phyloP scores from a whole-genome alignment of 1,140 invertebrate genomes.

The Cyrtorhinus lividipennis region DNA sequence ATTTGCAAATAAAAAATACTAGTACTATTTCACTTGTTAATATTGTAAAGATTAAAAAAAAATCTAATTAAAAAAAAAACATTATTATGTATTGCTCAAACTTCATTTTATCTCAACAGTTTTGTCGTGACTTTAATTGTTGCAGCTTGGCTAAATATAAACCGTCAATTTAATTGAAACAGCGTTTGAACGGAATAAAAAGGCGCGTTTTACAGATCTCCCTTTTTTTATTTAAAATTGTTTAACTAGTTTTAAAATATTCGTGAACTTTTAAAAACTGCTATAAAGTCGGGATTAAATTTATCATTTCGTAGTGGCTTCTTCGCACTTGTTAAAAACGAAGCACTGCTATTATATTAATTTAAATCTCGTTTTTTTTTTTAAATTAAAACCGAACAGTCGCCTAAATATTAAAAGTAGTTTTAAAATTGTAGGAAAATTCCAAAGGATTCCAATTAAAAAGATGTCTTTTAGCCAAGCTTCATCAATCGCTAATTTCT shows the following conservation, averaged over 20 bases:
- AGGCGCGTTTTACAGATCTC: too few species aligned
- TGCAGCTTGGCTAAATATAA: slow-evolving; percentile 16
- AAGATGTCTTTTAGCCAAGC: slow-evolving; percentile 17
- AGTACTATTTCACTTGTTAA: too few species aligned
- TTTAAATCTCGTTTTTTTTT: neutral
- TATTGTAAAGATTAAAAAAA: too few species aligned
- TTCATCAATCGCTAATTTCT: slow-evolving; percentile 14
- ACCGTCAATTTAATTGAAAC: too few species aligned
- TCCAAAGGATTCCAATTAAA: neutral
- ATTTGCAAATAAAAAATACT: too few species aligned
- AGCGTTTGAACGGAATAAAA: too few species aligned
- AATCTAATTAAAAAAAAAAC: slow-evolving; percentile 3
- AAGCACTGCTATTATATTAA: slow-evolving; percentile 1
- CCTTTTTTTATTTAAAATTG: neutral
- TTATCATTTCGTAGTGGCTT: slow-evolving; percentile 14
- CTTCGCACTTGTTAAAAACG: slow-evolving; percentile 2
- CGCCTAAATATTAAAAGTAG: too few species aligned
- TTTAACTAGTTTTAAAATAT: too few species aligned
- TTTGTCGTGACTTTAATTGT: slow-evolving; percentile 8
- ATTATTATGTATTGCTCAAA: slow-evolving; percentile 18
- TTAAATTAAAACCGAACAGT: neutral
- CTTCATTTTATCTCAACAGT: slow-evolving; percentile 14
- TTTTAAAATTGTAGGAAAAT: too few species aligned
- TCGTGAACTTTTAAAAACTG: too few species aligned
- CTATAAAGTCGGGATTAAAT: too few species aligned